Conservation (phyloP, 2,113 vertebrate species). For the Thymallus thymallus region DNA sequence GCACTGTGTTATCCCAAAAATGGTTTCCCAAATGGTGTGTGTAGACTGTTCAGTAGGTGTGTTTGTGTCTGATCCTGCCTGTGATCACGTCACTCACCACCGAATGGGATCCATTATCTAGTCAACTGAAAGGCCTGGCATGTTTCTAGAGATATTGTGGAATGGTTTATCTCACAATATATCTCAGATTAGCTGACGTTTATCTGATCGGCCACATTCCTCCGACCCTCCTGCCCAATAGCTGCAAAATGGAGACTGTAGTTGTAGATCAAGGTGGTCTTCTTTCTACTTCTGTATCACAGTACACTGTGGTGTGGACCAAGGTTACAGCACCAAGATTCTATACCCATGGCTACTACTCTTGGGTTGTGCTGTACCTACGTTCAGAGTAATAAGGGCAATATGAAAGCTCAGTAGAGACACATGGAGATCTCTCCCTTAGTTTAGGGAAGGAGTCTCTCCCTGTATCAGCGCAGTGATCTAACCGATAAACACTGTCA, state of each 20-base stretch:
- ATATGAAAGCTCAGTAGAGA: not conserved
- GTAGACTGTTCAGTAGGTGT: constrained; percentile 24
- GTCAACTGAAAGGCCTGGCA: constrained; percentile 57
- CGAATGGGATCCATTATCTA: constrained; percentile 63
- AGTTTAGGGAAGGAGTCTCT: constrained; percentile 32
- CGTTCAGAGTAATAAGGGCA: not conserved
- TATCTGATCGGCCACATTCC: constrained; percentile 70
- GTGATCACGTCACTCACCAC: constrained; percentile 56
- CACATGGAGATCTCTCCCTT: constrained; percentile 30
- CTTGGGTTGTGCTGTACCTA: not conserved
- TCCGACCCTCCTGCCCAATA: constrained; percentile 24
- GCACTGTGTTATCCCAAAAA: constrained; percentile 32
- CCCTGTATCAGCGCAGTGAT: constrained; percentile 38
- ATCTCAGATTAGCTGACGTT: constrained; percentile 63
- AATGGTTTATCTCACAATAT: constrained; percentile 67
- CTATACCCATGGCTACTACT: too few relatives aligned
- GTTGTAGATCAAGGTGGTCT: too few relatives aligned
- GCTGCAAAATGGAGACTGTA: not conserved
- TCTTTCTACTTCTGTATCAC: too few relatives aligned
- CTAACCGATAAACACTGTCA: constrained; percentile 41
- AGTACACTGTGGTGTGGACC: too few relatives aligned
- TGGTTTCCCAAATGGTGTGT: constrained; percentile 1
- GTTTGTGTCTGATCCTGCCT: constrained; percentile 37
- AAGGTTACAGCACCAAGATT: too few relatives aligned
- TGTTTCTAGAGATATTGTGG: constrained; percentile 63